Evolutionary conservation across 2,888 invertebrate species (phyloP).

Genomic region (Nemoura dubitans): DNA sequence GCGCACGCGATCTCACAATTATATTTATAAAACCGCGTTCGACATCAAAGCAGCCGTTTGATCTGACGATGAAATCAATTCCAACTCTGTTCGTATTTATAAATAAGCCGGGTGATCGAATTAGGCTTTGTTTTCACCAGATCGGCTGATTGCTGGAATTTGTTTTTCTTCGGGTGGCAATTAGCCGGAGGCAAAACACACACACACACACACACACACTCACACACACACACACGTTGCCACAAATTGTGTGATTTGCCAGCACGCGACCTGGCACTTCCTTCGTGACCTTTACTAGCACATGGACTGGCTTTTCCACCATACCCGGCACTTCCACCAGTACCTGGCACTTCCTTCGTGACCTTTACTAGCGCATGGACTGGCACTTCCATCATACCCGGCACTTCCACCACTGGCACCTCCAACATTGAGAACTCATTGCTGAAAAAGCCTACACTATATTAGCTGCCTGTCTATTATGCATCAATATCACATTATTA

Average conservation of each 20-base stretch:
- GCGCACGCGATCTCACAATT: not conserved
- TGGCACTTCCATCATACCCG: no score
- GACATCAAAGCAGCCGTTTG: not conserved
- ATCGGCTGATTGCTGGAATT: not conserved
- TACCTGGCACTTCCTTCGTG: no score
- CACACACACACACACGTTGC: not conserved
- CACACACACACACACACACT: not conserved
- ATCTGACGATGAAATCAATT: conserved; percentile 3
- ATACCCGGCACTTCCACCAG: no score
- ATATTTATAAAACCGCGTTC: not conserved
- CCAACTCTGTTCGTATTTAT: not conserved
- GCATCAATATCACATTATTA: no score
- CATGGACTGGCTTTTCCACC: no score
- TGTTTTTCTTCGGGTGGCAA: not conserved
- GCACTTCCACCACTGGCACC: no score
- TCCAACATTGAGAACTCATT: no score
- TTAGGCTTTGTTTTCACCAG: not conserved
- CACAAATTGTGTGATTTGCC: not conserved
- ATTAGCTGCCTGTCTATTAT: no score
- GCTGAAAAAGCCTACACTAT: no score
- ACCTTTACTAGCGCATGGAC: no score
- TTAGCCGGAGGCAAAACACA: not conserved
- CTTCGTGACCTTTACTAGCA: no score
- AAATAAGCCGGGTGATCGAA: not conserved
- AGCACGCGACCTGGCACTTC: not conserved